Evolutionary conservation across 2,888 invertebrate genomes (phyloP).

Genomic region (Zele albiditarsus): DNA sequence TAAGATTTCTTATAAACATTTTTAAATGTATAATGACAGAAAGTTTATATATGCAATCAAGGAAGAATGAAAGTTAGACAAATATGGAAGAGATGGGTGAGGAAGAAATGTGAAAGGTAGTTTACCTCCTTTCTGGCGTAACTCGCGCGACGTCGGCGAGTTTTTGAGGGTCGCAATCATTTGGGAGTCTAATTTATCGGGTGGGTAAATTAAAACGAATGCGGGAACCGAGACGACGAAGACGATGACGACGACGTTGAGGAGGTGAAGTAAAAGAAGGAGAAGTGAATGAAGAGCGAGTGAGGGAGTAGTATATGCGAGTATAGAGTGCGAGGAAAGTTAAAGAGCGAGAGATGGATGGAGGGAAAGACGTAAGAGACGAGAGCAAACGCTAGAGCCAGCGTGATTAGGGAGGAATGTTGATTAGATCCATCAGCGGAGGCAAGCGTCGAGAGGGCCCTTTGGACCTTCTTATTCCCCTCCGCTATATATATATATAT

Average conservation of each 20-base stretch:
- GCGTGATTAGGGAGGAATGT: constrained; percentile 72
- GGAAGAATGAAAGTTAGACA: neutral
- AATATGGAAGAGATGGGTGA: neutral
- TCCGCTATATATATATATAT: neutral
- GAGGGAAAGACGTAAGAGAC: constrained; percentile 38
- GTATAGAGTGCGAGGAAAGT: constrained; percentile 43
- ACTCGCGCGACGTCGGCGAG: constrained; percentile 37
- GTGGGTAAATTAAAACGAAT: constrained; percentile 66
- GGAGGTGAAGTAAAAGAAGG: constrained; percentile 40
- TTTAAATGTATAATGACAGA: constrained; percentile 2
- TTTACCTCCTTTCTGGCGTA: neutral
- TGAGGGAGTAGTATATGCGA: constrained; percentile 30
- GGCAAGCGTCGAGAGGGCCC: constrained; percentile 53
- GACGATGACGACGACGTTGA: constrained; percentile 26
- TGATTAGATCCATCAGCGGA: constrained; percentile 72
- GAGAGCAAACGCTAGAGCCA: constrained; percentile 53
- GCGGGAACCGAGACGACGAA: constrained; percentile 47
- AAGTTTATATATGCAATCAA: neutral
- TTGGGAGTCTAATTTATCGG: constrained; percentile 69
- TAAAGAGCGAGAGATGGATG: constrained; percentile 41
- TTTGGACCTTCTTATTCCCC: constrained; percentile 23
- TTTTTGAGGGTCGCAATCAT: constrained; percentile 54
- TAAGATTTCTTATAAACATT: constrained; percentile 11
- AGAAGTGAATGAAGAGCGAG: constrained; percentile 46
- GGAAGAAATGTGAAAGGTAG: neutral